A percentile compares a stretch with the other conserved stretches of the same genome.
These are phyloP conservation scores for Glaucidium brasilianum DNA, from an alignment of 2,113 vertebrate species.

Conservation along the genomic window DNA sequence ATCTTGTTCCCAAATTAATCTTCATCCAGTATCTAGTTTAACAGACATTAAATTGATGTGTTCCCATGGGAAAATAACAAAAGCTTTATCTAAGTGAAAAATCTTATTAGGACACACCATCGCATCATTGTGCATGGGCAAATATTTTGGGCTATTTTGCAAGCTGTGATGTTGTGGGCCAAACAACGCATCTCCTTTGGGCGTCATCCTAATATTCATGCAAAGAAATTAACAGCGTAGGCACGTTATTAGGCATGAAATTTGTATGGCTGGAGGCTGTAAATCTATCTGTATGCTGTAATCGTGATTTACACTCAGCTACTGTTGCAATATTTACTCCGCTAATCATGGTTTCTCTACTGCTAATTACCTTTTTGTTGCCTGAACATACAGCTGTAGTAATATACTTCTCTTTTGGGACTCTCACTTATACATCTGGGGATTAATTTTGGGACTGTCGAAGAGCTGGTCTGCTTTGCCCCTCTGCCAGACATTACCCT, in stretches of 20 bases:
- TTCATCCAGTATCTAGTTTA: background rate
- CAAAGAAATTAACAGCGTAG: background rate
- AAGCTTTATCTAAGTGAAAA: background rate
- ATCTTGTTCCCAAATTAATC: background rate
- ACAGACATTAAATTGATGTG: background rate
- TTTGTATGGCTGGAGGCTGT: background rate
- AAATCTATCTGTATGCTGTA: background rate
- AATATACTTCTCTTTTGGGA: background rate
- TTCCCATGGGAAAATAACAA: constrained; percentile 10
- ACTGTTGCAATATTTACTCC: background rate
- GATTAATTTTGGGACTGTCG: background rate
- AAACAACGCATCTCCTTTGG: background rate
- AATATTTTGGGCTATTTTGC: background rate
- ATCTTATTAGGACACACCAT: background rate
- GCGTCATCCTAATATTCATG: accelerated
- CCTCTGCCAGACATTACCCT: background rate
- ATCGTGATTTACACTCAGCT: background rate
- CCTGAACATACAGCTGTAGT: background rate
- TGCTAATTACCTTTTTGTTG: background rate
- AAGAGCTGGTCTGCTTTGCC: background rate
- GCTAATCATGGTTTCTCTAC: background rate
- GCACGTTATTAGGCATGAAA: background rate
- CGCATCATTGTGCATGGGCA: background rate
- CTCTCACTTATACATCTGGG: background rate
- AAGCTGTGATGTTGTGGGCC: background rate